These are phyloP conservation scores for Merodon equestris DNA, from an alignment of 2,888 invertebrate species.

Conservation along the genomic window DNA sequence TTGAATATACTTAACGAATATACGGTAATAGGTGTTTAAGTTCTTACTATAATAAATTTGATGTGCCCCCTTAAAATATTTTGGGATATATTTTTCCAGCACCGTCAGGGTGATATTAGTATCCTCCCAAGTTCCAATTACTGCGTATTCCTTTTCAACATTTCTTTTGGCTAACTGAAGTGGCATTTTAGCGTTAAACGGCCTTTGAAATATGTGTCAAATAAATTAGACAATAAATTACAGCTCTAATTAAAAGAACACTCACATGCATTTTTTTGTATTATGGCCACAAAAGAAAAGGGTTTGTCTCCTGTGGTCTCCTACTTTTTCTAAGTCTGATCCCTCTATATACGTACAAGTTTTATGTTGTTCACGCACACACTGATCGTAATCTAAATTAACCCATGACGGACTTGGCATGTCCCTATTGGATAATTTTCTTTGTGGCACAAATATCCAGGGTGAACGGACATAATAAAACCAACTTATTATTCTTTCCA, in stretches of 20 bases:
- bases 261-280: slow-evolving; percentile 87
- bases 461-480: slow-evolving; percentile 94
- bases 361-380: slow-evolving; percentile 88
- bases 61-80: slow-evolving; percentile 88
- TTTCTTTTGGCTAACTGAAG: slow-evolving; percentile 90
- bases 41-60: slow-evolving; percentile 82
- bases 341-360: slow-evolving; percentile 90
- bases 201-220: slow-evolving; percentile 79
- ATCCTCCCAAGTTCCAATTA: slow-evolving; percentile 91
- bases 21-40: no score
- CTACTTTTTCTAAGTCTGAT: slow-evolving; percentile 89
- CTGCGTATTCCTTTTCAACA: slow-evolving; percentile 89
- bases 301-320: slow-evolving; percentile 91
- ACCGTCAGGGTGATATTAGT: slow-evolving; percentile 89
- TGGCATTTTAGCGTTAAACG: slow-evolving; percentile 90
- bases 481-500: slow-evolving; percentile 94
- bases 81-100: slow-evolving; percentile 89
- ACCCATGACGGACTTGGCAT: slow-evolving; percentile 92
- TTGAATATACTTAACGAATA: no score
- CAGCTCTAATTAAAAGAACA: slow-evolving; percentile 39
- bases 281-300: slow-evolving; percentile 95
- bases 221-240: neutral
- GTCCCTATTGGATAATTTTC: slow-evolving; percentile 81
- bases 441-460: slow-evolving; percentile 92
- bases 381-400: slow-evolving; percentile 92